A percentile compares a stretch with the other conserved stretches of the same genome.
phyloP scores from a whole-genome alignment of 1,140 invertebrate species.

The Cherax destructor region DNA sequence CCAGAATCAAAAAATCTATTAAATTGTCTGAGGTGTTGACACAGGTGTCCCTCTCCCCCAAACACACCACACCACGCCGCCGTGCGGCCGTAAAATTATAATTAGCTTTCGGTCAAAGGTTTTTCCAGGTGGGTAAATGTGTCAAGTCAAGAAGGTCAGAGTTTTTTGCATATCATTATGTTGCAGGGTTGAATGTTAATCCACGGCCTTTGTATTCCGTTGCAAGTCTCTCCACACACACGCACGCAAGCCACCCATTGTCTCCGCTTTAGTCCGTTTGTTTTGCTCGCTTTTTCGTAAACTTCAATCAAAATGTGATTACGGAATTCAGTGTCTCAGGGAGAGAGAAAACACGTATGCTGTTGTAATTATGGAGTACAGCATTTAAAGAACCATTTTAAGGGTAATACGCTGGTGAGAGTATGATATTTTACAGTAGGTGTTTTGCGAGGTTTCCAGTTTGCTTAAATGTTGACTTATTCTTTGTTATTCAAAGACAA shows the following conservation, averaged over 20 bases:
- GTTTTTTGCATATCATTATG: slow-evolving; percentile 7
- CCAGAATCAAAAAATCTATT: no score
- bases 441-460: no score
- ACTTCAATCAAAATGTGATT: slow-evolving; percentile 8
- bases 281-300: neutral
- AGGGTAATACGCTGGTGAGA: no score
- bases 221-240: neutral
- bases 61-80: no score
- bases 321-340: neutral
- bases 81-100: neutral
- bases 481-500: no score
- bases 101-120: neutral
- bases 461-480: no score
- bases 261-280: neutral
- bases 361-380: no score
- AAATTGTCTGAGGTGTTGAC: no score
- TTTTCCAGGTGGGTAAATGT: neutral
- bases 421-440: no score
- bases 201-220: neutral
- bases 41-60: no score
- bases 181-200: neutral
- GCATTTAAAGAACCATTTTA: no score
- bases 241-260: neutral
- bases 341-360: no score
- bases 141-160: neutral